Evolutionary conservation across 2,113 vertebrate species (phyloP).

Genomic region (Ellobius talpinus): DNA sequence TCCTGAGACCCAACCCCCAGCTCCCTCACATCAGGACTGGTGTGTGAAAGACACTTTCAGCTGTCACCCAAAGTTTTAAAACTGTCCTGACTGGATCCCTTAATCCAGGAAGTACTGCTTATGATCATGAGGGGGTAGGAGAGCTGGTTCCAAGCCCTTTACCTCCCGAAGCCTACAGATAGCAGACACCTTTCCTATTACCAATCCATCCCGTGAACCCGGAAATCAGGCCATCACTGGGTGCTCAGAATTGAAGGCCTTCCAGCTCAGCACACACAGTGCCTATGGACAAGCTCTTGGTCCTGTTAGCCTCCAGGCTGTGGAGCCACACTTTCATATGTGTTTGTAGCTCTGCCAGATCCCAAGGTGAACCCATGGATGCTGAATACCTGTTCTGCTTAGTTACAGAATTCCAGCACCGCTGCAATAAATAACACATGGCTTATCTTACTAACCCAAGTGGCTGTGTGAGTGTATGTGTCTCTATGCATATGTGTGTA

Average conservation of each 20-base stretch:
- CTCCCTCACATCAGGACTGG: neutral
- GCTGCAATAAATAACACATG: constrained; percentile 30
- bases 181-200: neutral
- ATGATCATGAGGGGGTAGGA: neutral
- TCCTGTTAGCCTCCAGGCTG: neutral
- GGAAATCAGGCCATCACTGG: neutral
- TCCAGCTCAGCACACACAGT: neutral
- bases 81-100: neutral
- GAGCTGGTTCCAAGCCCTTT: neutral
- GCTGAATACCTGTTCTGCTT: neutral
- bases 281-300: neutral
- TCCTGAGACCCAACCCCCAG: neutral
- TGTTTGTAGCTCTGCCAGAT: neutral
- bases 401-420: neutral
- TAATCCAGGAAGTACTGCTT: neutral
- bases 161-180: neutral
- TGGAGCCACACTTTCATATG: neutral
- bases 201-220: neutral
- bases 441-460: constrained; percentile 48
- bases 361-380: constrained; percentile 23
- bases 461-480: neutral
- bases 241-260: neutral
- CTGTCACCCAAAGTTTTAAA: neutral
- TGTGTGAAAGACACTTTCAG: neutral
- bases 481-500: neutral